A percentile compares a stretch with the other conserved stretches of the same genome.
Evolutionary conservation across 2,113 vertebrate genomes (phyloP).

Genomic region (Rhineura floridana): DNA sequence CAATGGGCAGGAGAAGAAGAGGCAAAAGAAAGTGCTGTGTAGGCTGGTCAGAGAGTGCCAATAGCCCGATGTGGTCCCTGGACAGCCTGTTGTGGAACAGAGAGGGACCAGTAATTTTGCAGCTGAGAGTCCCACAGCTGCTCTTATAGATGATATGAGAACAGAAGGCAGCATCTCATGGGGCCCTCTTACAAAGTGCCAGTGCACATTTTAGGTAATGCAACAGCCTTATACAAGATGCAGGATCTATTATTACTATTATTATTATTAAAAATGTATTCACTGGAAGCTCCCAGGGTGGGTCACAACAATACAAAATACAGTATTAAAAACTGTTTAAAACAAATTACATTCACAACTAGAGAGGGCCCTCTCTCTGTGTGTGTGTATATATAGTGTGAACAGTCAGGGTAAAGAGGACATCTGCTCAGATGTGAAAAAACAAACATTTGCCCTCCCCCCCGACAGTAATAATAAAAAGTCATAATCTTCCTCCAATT

Average conservation of each 20-base stretch:
- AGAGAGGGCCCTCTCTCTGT: too few relatives aligned
- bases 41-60: not conserved
- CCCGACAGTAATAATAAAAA: not conserved
- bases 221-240: not conserved
- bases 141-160: not conserved
- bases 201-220: not conserved
- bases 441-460: not conserved
- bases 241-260: too few relatives aligned
- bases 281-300: too few relatives aligned
- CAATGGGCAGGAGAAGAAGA: not conserved
- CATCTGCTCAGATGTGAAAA: not conserved
- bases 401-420: too few relatives aligned
- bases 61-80: not conserved
- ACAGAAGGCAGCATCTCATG: not conserved
- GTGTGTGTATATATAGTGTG: too few relatives aligned
- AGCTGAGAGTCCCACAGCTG: not conserved
- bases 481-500: not conserved
- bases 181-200: not conserved
- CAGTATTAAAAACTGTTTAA: too few relatives aligned
- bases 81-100: not conserved
- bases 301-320: too few relatives aligned
- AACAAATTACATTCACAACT: too few relatives aligned
- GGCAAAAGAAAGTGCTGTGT: not conserved
- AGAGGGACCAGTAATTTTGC: not conserved
- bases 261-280: too few relatives aligned